phyloP scores from a whole-genome alignment of 2,888 invertebrate species.

The Trichopria drosophilae region DNA sequence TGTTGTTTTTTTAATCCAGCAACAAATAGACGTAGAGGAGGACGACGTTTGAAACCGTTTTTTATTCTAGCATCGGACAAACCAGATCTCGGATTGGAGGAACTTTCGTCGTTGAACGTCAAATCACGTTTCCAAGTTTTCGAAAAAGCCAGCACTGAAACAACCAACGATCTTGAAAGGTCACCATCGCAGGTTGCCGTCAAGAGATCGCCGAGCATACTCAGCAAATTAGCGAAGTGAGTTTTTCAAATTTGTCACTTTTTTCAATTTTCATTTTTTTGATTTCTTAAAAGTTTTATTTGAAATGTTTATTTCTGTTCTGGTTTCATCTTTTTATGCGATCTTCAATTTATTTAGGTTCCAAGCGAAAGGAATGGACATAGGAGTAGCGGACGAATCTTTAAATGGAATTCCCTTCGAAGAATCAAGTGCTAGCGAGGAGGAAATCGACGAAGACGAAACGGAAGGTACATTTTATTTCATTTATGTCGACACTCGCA shows the following conservation, averaged over 20 bases:
- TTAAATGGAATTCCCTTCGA: conserved; percentile 75
- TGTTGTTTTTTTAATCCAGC: no score
- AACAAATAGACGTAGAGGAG: no score
- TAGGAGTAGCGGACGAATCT: conserved; percentile 76
- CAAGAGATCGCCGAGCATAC: conserved; percentile 73
- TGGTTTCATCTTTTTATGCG: conserved; percentile 33
- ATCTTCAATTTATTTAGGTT: conserved; percentile 65
- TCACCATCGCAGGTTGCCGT: conserved; percentile 63
- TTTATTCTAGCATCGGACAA: conserved; percentile 75
- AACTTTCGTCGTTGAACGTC: conserved; percentile 78
- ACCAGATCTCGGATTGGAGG: conserved; percentile 81
- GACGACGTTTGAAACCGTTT: no score
- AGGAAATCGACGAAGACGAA: conserved; percentile 64
- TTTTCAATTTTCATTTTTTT: conserved; percentile 12
- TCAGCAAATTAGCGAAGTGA: conserved; percentile 80
- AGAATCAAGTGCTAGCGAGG: conserved; percentile 70
- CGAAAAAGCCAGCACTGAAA: conserved; percentile 65
- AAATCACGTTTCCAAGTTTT: conserved; percentile 85
- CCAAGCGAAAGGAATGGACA: conserved; percentile 80
- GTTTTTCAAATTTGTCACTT: conserved; percentile 48
- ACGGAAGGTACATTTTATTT: conserved; percentile 45
- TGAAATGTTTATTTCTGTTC: conserved; percentile 32
- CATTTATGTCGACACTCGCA: no score
- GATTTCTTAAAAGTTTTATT: background rate
- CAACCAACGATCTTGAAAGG: conserved; percentile 57